These are phyloP conservation scores for Muscicapa striata DNA, from an alignment of 2,797 vertebrate genomes.

Conservation along the genomic window DNA sequence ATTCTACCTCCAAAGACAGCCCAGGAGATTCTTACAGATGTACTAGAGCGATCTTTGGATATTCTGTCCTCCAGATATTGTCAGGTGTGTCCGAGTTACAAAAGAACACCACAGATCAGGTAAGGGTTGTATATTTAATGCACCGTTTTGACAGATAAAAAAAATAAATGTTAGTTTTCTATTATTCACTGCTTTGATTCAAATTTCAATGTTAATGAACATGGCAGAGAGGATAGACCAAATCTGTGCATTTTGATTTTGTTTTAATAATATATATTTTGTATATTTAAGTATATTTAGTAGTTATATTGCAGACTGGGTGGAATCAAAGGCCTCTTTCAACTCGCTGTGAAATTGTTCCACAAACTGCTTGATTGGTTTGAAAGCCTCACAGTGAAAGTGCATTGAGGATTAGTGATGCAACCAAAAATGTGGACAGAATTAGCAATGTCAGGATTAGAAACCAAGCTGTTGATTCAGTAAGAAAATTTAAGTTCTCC, in stretches of 20 bases:
- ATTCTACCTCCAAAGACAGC: slow-evolving; percentile 82
- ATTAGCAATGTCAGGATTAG: neutral
- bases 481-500: neutral
- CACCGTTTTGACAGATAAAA: neutral
- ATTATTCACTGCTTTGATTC: neutral
- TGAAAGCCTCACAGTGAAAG: neutral
- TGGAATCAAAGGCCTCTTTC: neutral
- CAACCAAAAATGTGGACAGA: neutral
- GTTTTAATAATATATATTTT: neutral
- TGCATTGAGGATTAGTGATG: neutral
- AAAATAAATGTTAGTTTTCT: neutral
- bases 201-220: neutral
- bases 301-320: neutral
- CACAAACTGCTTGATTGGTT: neutral
- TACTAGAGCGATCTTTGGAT: slow-evolving; percentile 86
- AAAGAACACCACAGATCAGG: slow-evolving; percentile 92
- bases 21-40: slow-evolving; percentile 85
- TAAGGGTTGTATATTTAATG: slow-evolving; percentile 66
- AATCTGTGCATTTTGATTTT: neutral
- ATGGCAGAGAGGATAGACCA: neutral
- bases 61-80: slow-evolving; percentile 89
- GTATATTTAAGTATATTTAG: neutral
- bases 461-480: neutral
- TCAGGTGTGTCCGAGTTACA: slow-evolving; percentile 84
- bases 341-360: neutral